These are phyloP conservation scores for Ammodytes marinus DNA, from an alignment of 2,113 vertebrate species.

Conservation along the genomic window DNA sequence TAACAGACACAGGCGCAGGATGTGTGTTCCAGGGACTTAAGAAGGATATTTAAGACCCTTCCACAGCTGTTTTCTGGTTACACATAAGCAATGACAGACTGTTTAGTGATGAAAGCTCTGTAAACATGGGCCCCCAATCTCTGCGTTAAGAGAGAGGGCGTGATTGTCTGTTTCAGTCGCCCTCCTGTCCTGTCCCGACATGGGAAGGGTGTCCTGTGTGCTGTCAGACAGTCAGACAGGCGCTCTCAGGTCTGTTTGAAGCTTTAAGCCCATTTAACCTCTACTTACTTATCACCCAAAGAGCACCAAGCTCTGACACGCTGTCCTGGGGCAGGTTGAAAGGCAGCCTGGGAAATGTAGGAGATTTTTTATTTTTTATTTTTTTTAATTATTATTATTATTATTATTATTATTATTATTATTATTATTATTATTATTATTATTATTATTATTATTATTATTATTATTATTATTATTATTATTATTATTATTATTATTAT, in stretches of 20 bases:
- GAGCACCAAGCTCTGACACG: not conserved
- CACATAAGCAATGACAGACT: no score
- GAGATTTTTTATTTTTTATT: slow-evolving; percentile 10
- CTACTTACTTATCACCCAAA: slow-evolving; percentile 4
- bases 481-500: no score
- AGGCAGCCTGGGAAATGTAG: slow-evolving; percentile 18
- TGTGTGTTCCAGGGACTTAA: no score
- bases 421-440: no score
- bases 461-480: no score
- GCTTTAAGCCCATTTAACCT: not conserved
- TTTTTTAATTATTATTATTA: no score
- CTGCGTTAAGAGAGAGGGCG: not conserved
- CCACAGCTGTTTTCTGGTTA: no score
- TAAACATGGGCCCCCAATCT: not conserved
- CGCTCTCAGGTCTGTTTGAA: not conserved
- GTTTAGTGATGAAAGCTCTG: not conserved
- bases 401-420: no score
- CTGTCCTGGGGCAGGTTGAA: slow-evolving; percentile 1
- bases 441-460: no score
- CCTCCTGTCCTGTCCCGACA: not conserved
- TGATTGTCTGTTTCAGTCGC: not conserved
- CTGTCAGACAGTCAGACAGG: not conserved
- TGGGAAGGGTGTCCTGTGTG: not conserved
- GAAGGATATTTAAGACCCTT: no score
- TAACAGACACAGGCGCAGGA: no score